Conservation (phyloP, 2,888 invertebrate genomes). For the Pristionchus entomophagus region DNA sequence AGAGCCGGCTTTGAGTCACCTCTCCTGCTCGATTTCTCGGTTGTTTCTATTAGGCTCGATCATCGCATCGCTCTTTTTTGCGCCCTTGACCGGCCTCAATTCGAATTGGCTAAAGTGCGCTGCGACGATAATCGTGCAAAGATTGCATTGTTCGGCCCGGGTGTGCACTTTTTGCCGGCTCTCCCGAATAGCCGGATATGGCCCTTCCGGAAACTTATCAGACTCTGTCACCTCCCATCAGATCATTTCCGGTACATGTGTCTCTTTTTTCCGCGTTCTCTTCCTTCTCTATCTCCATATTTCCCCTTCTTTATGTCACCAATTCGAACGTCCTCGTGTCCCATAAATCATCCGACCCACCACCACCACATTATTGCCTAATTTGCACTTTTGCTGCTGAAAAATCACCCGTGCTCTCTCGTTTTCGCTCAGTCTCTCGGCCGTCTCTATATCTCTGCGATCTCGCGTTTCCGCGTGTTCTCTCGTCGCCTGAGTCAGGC, state of each 20-base stretch:
- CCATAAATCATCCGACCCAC: slow-evolving; percentile 8
- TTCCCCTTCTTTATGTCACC: neutral
- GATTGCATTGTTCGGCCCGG: neutral
- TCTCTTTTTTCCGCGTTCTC: slow-evolving; percentile 23
- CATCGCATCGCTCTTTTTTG: neutral
- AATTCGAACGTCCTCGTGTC: neutral
- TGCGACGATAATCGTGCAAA: neutral
- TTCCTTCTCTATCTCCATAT: neutral
- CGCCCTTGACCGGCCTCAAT: neutral
- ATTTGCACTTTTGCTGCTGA: neutral
- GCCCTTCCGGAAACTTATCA: neutral
- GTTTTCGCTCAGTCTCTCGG: neutral
- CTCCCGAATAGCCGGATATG: neutral
- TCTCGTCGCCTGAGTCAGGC: too few species aligned
- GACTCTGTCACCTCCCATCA: neutral
- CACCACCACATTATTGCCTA: neutral
- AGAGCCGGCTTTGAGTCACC: neutral
- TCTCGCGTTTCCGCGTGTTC: slow-evolving; percentile 19
- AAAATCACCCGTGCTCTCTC: slow-evolving; percentile 1
- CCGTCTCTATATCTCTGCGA: neutral
- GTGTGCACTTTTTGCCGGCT: neutral
- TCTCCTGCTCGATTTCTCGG: neutral
- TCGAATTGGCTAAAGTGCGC: neutral
- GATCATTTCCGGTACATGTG: neutral
- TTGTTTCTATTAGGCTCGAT: neutral